Percentiles rank a stretch among this genome's conserved stretches.
Evolutionary conservation across 2,113 vertebrate genomes (phyloP).

Genomic region (Petroica traversi): DNA sequence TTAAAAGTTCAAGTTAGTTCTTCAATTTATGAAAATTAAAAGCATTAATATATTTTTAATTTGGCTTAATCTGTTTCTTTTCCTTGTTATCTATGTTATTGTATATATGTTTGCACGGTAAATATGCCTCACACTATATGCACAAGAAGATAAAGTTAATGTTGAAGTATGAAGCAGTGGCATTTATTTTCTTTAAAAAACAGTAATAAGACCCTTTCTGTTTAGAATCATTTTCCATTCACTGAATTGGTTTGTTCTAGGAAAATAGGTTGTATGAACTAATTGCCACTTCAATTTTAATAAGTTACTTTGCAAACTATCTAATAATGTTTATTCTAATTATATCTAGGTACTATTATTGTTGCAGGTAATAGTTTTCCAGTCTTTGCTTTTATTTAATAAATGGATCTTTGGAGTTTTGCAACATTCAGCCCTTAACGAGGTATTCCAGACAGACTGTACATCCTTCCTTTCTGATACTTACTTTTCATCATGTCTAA

Average conservation of each 20-base stretch:
- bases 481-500: neutral
- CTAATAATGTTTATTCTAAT: neutral
- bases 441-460: neutral
- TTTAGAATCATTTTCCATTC: neutral
- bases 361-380: neutral
- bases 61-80: neutral
- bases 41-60: neutral
- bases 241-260: neutral
- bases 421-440: neutral
- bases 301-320: neutral
- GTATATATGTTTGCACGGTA: neutral
- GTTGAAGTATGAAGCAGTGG: neutral
- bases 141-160: neutral
- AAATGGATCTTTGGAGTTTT: neutral
- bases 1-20: neutral
- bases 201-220: neutral
- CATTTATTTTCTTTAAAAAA: neutral
- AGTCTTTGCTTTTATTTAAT: constrained; percentile 17
- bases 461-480: neutral
- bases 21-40: neutral
- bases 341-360: neutral
- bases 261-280: neutral
- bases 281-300: neutral
- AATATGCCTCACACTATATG: neutral
- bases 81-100: neutral